Conservation (phyloP, 1,140 invertebrate species). For the Neodiprion lecontei region DNA sequence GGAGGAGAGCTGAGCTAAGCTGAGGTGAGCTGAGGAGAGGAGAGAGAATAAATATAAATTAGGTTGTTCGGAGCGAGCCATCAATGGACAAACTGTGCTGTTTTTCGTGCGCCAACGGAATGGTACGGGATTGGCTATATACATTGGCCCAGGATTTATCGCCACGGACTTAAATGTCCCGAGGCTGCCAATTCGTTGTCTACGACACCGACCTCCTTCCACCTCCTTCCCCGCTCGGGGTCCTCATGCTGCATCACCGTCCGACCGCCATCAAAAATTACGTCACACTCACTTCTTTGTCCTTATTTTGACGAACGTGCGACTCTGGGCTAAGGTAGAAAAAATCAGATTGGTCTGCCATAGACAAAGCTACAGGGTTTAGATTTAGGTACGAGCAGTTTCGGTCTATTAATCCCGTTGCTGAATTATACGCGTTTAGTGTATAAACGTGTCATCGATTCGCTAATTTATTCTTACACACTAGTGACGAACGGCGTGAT, state of each 20-base stretch:
- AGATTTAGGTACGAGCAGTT: too few species aligned
- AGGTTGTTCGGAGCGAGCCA: constrained; percentile 18
- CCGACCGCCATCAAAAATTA: constrained; percentile 7
- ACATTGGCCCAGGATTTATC: background rate
- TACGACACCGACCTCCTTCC: constrained; percentile 1
- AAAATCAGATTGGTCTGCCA: too few species aligned
- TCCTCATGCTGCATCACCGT: background rate
- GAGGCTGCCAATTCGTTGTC: constrained; percentile 6
- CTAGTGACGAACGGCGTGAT: too few species aligned
- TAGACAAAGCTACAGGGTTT: too few species aligned
- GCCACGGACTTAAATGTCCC: background rate
- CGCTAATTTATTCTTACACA: too few species aligned
- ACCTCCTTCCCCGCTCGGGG: background rate
- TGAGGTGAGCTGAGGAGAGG: constrained; percentile 20
- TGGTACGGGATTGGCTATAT: background rate
- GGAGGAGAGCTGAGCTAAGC: background rate
- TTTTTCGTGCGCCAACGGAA: constrained; percentile 2
- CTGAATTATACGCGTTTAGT: too few species aligned
- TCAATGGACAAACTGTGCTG: constrained; percentile 4
- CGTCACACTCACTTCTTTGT: background rate
- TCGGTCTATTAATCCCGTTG: too few species aligned
- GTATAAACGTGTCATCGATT: too few species aligned
- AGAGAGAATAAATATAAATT: constrained; percentile 46
- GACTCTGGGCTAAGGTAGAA: too few species aligned
- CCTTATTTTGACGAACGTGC: background rate